Evolutionary conservation across 2,797 vertebrate species (phyloP), one percentile per base, ranked within the genome.

Genomic region (Microhierax caerulescens): DNA sequence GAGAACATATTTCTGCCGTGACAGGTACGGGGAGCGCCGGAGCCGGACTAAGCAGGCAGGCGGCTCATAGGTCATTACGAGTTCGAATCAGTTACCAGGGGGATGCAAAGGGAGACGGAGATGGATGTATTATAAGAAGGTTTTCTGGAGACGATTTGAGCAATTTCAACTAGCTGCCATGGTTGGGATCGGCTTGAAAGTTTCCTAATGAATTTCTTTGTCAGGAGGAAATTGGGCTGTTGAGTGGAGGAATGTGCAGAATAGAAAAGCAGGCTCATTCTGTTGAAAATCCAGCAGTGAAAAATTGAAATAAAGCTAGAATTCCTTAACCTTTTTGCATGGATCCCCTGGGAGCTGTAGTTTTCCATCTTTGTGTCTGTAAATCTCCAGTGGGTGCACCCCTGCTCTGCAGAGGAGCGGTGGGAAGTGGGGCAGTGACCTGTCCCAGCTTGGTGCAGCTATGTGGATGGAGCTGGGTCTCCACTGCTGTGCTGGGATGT

Each of bases 181-280:
- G 72, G 72, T 5, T 78, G 85, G 69, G 75, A 83, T 72, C 0
- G 7, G 84, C 95, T 95, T 96, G 93, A 80, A 96, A 93, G 93
- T 95, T 91, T 96, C 85, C 61, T 95, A 93, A 95, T 95, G 96
- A 95, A 93, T 96, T 90, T 91, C 96, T 96, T 96, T 96, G 90
- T 96, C 82, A 77, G 78, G 69, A 80, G 81, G 82, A 97, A 96
- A 95, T 96, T 94, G 94, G 89, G 75, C 68, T 91, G 85, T 88
- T 93, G 86, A 91, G 68, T 27, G 41, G 74, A 64, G 68, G 68
- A 70, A 92, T 4, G 34, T 3, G 9, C n/a, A 37, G 96, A 91
- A 91, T 68, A 64, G 73, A 67, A 93, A 91, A 91, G 82, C 56
- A 72, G 53, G 23, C 15, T 85, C 27, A 30, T 74, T 77, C 88